phyloP scores from a whole-genome alignment of 2,797 vertebrate species.

The Karalla daura region DNA sequence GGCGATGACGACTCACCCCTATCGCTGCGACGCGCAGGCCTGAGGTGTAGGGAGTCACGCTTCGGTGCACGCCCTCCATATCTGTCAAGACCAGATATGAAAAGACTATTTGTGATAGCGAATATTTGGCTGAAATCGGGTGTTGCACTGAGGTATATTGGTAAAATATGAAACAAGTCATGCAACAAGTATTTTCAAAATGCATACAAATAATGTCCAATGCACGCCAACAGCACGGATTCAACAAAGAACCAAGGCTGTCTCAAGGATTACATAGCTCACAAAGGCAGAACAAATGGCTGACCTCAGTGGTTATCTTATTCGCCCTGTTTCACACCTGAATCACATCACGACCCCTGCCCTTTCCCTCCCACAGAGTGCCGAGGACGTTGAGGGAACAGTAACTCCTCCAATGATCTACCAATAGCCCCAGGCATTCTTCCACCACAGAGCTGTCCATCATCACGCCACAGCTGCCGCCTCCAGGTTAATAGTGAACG shows the following conservation, averaged over 20 bases:
- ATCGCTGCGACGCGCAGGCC: slow-evolving; percentile 51
- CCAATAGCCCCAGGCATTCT: slow-evolving; percentile 55
- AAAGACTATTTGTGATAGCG: slow-evolving; percentile 60
- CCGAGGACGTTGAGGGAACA: slow-evolving; percentile 47
- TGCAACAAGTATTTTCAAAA: slow-evolving; percentile 24
- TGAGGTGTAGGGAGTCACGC: slow-evolving; percentile 61
- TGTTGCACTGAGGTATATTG: slow-evolving; percentile 41
- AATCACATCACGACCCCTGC: slow-evolving; percentile 48
- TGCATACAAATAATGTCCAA: not conserved
- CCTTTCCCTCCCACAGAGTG: slow-evolving; percentile 21
- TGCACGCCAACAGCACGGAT: slow-evolving; percentile 5
- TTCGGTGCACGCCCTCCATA: slow-evolving; percentile 63
- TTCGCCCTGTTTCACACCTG: slow-evolving; percentile 47
- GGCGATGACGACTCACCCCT: slow-evolving; percentile 69
- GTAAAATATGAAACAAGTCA: slow-evolving; percentile 50
- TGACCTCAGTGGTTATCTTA: slow-evolving; percentile 35
- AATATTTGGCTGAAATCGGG: slow-evolving; percentile 49
- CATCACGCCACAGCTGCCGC: slow-evolving; percentile 56
- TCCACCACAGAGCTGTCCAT: slow-evolving; percentile 66
- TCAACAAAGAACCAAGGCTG: slow-evolving; percentile 2
- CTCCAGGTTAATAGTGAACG: slow-evolving; percentile 63
- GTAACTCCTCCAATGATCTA: slow-evolving; percentile 66
- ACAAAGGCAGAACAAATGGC: slow-evolving; percentile 33
- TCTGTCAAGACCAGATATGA: slow-evolving; percentile 71
- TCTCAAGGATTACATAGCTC: slow-evolving; percentile 8